Evolutionary conservation across 2,888 invertebrate genomes (phyloP).

Genomic region (Trichacis sp.): DNA sequence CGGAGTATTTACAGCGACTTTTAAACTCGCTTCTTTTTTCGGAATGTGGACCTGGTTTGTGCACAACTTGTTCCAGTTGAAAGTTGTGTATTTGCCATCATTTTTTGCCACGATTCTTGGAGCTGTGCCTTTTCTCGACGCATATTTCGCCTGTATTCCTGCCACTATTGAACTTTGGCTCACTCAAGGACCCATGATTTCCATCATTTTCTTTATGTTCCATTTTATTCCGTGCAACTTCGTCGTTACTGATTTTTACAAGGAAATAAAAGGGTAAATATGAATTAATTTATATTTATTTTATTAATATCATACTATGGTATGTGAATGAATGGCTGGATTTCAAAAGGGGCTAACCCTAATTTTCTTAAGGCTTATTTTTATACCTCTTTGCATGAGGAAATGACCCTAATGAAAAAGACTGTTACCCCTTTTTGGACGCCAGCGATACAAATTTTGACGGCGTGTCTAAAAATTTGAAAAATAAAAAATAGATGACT

Average conservation of each 20-base stretch:
- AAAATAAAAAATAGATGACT: too few species aligned
- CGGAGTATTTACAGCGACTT: constrained; percentile 94
- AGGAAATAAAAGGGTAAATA: constrained; percentile 94
- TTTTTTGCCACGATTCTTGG: constrained; percentile 93
- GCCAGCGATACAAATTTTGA: too few species aligned
- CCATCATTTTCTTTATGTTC: constrained; percentile 82
- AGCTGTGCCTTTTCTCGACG: constrained; percentile 95
- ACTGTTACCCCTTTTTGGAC: too few species aligned
- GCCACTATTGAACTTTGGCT: constrained; percentile 96
- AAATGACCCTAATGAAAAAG: too few species aligned
- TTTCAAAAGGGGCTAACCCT: too few species aligned
- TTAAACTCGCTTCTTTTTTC: constrained; percentile 97
- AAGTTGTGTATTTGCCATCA: constrained; percentile 96
- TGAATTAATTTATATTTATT: not conserved
- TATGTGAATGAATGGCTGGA: too few species aligned
- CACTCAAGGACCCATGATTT: constrained; percentile 86
- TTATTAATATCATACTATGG: too few species aligned
- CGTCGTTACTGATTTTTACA: constrained; percentile 95
- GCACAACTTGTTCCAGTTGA: constrained; percentile 93
- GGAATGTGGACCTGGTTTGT: constrained; percentile 98
- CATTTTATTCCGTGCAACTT: constrained; percentile 93
- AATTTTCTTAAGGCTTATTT: too few species aligned
- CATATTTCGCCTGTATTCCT: constrained; percentile 95
- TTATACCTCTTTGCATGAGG: too few species aligned
- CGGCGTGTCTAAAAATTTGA: too few species aligned